Conservation (phyloP, 1,140 invertebrate species). For the Drosophila quadrilineata region DNA sequence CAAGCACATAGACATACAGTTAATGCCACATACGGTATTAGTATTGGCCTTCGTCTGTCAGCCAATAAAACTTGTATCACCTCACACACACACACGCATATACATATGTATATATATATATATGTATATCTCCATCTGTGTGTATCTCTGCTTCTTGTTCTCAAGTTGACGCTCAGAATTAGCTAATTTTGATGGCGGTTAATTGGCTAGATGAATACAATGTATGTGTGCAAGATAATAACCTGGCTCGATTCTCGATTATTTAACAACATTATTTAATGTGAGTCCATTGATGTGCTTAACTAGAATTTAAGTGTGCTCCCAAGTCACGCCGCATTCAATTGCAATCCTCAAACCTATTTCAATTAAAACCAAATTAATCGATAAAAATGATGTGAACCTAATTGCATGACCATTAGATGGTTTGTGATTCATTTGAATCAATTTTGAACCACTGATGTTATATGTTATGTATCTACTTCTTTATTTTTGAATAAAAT, state of each 20-base stretch:
- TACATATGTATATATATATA: not conserved
- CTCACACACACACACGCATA: slow-evolving; percentile 1
- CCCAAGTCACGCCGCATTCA: too few species aligned
- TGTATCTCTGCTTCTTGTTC: slow-evolving; percentile 30
- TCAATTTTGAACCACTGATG: too few species aligned
- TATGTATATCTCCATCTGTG: not conserved
- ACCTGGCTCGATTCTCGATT: not conserved
- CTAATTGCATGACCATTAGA: too few species aligned
- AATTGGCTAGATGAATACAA: slow-evolving; percentile 49
- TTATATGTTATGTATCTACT: too few species aligned
- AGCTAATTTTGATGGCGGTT: slow-evolving; percentile 58
- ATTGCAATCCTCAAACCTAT: not conserved
- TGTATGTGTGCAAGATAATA: slow-evolving; percentile 30
- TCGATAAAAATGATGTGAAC: too few species aligned
- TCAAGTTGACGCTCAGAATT: slow-evolving; percentile 56
- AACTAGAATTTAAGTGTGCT: not conserved
- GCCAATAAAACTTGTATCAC: slow-evolving; percentile 50
- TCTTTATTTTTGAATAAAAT: too few species aligned
- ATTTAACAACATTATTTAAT: slow-evolving; percentile 16
- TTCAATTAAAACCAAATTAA: not conserved
- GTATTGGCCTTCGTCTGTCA: slow-evolving; percentile 17
- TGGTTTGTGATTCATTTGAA: not conserved
- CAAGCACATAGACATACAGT: not conserved
- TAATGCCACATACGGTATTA: slow-evolving; percentile 2
- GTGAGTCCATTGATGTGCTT: slow-evolving; percentile 10